Base-by-base conservation (phyloP, 2,797 vertebrate genomes). In the Melanotaenia pygmaea region DNA sequence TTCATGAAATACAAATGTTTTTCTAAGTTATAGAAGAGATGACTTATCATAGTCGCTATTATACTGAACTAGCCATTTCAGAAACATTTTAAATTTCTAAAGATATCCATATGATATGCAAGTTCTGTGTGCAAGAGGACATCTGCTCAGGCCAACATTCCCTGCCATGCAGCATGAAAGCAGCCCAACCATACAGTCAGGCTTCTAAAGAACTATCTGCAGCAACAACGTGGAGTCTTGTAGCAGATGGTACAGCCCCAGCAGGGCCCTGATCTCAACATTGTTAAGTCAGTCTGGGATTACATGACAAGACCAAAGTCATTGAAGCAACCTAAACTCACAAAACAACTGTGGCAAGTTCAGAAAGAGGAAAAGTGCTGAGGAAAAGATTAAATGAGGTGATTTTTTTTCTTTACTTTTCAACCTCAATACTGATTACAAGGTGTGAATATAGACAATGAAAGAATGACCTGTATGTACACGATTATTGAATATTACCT, bases 1-100 rank as follows among this genome's bases (percentile, higher is more conserved):
- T 74, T 58, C 14, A 67, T 40, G 53, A 65, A 61, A 65, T 18
- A 60, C 11, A 71, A 24, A 72, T 65, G 10, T 32, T 72, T 72
- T 18, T 24, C 53, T 1, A 22, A 53, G 53, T 59, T 43, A 3
- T 22, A 67, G 26, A 59, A 60, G 59, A 20, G 20, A 47, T 47
- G 18, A 9, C 45, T 45, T 45, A 53, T 74, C 24, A 38, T 14
- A 34, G 40, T 11, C 20, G 14, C 28, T 13, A 32, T 50, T 65
- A 40, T 32, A 50, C 37, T n/a, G 8, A 24, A 37, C 9, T 18
- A 45, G 18, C 14, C 28, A 14, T 45, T 45, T 22, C 26, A 24
- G 13, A 14, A 13, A 14, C 26, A 64, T 10, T 18, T 32, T 2
- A 1, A 43, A 28, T 30, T 30, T 40, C 14, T 22, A 56, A 54